A percentile compares a stretch with the other conserved stretches of the same genome.
phyloP scores from a whole-genome alignment of 1,140 invertebrate species.

The Cyphomyrmex costatus region DNA sequence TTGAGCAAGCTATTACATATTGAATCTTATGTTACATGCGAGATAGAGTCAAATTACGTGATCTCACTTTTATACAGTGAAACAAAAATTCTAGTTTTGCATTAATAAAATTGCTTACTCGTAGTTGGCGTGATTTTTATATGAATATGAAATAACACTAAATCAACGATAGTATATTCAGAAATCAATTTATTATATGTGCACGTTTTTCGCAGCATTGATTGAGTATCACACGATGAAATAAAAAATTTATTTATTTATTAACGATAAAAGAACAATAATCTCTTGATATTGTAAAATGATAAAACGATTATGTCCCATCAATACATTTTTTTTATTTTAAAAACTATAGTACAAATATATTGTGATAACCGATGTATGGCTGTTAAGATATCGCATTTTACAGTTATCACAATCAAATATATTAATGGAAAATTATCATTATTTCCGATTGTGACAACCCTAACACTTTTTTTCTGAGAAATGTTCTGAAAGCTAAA shows the following conservation, averaged over 20 bases:
- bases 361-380: too few species aligned
- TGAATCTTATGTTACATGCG: constrained; percentile 59
- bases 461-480: too few species aligned
- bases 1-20: constrained; percentile 47
- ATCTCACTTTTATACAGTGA: constrained; percentile 65
- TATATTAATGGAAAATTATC: too few species aligned
- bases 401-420: too few species aligned
- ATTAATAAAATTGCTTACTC: neutral
- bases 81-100: constrained; percentile 32
- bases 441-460: too few species aligned
- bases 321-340: too few species aligned
- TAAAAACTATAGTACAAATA: too few species aligned
- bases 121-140: neutral
- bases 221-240: neutral
- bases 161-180: neutral
- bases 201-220: neutral
- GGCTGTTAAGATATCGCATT: too few species aligned
- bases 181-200: too few species aligned
- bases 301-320: too few species aligned
- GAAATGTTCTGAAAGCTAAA: too few species aligned
- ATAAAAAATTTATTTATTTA: neutral
- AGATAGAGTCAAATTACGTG: constrained; percentile 66
- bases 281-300: neutral
- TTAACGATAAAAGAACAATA: neutral
- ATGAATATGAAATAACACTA: constrained; percentile 12